Evolutionary conservation across 1,140 invertebrate species (phyloP).

Genomic region (Ylistrum balloti): DNA sequence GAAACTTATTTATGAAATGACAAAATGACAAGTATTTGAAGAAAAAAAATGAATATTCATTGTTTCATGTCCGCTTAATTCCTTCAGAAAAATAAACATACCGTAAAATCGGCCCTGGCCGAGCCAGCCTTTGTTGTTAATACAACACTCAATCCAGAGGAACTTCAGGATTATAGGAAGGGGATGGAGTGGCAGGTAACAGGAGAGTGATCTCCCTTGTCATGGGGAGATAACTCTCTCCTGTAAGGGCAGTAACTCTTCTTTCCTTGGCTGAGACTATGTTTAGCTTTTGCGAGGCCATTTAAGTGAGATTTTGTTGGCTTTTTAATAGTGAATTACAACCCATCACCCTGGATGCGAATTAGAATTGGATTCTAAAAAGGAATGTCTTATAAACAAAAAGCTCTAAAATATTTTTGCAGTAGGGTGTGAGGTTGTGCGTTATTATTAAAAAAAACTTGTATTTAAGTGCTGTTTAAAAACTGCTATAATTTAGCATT

Average conservation of each 20-base stretch:
- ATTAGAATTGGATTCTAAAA: too few relatives aligned
- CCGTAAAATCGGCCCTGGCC: constrained; percentile 46
- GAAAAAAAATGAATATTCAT: not conserved
- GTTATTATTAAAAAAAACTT: not conserved
- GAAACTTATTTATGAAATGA: not conserved
- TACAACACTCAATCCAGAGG: constrained; percentile 37
- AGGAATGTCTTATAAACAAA: too few relatives aligned
- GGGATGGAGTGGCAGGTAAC: constrained; percentile 53
- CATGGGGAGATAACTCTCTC: not conserved
- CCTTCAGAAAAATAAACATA: constrained; percentile 47
- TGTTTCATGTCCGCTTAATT: not conserved
- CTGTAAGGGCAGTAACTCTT: constrained; percentile 42
- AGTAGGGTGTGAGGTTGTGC: not conserved
- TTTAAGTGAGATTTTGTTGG: not conserved
- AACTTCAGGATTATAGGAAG: constrained; percentile 47
- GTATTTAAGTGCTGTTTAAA: too few relatives aligned
- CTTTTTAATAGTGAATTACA: not conserved
- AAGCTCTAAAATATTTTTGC: not conserved
- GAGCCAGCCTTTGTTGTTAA: constrained; percentile 49
- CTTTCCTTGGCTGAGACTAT: constrained; percentile 6
- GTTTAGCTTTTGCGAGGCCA: not conserved
- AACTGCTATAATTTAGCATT: too few relatives aligned
- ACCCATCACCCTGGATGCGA: not conserved
- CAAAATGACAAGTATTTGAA: not conserved
- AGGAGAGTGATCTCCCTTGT: not conserved